phyloP scores from a whole-genome alignment of 2,888 invertebrate genomes.

The Drosophila glabriapex region DNA sequence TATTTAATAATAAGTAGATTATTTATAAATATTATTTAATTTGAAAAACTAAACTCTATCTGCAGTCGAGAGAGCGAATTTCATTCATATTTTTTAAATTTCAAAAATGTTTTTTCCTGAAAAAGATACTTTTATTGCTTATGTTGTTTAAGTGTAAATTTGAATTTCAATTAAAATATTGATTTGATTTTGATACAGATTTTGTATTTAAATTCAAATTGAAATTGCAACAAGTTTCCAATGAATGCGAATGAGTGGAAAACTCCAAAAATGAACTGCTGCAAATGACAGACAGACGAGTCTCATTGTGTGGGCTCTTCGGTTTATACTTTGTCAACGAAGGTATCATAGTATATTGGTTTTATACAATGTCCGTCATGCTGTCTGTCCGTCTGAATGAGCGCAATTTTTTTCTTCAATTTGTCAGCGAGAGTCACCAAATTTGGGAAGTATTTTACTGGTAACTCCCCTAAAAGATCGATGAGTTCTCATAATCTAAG shows the following conservation, averaged over 20 bases:
- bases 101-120: background rate
- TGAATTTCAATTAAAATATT: background rate
- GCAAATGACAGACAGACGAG: conserved; percentile 55
- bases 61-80: background rate
- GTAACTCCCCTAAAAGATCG: no score
- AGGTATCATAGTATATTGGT: background rate
- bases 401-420: no score
- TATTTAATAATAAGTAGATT: background rate
- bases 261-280: conserved; percentile 29
- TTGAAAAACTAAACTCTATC: background rate
- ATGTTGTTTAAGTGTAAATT: background rate
- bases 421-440: no score
- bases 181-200: background rate
- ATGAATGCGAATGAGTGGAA: conserved; percentile 43
- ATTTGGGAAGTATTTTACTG: no score
- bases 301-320: background rate
- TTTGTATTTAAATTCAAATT: conserved; percentile 20
- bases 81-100: background rate
- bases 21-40: background rate
- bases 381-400: background rate
- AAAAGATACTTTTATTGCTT: no score
- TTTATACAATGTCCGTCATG: background rate
- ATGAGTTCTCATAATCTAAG: no score
- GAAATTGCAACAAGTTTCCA: conserved; percentile 72
- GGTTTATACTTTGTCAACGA: background rate